Evolutionary conservation across 2,888 invertebrate species (phyloP).

Genomic region (Andrena bucephala): DNA sequence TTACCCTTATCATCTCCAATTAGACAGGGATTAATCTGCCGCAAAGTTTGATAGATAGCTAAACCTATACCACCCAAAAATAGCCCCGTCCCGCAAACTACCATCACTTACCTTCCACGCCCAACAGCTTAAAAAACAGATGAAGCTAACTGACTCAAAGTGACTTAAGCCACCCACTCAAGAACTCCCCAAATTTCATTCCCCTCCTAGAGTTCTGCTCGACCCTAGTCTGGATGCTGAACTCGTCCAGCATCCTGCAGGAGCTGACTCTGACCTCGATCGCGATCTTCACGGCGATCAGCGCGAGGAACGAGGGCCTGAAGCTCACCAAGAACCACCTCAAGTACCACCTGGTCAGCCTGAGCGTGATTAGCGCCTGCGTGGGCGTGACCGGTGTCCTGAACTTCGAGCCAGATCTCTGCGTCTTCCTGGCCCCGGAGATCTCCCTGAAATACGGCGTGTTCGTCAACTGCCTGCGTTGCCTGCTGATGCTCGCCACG

Average conservation of each 20-base stretch:
- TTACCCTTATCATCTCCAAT: too few relatives aligned
- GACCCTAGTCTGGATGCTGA: conserved; percentile 85
- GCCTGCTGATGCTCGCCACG: conserved; percentile 74
- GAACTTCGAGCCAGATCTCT: conserved; percentile 81
- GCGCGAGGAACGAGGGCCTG: conserved; percentile 75
- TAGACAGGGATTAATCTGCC: too few relatives aligned
- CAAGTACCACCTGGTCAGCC: conserved; percentile 85
- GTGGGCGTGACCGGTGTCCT: conserved; percentile 86
- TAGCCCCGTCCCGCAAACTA: too few relatives aligned
- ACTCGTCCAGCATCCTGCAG: conserved; percentile 85
- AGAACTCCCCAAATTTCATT: background rate
- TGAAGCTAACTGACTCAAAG: too few relatives aligned
- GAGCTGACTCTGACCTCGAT: conserved; percentile 85
- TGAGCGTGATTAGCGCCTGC: conserved; percentile 85
- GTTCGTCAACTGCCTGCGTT: conserved; percentile 79
- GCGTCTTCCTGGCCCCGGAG: conserved; percentile 81
- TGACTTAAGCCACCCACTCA: background rate
- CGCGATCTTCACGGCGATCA: conserved; percentile 81
- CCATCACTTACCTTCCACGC: too few relatives aligned
- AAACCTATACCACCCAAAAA: too few relatives aligned
- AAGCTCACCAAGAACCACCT: conserved; percentile 83
- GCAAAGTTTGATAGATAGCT: too few relatives aligned
- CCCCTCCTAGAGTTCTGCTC: conserved; percentile 82
- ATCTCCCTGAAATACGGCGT: conserved; percentile 81
- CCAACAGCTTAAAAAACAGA: too few relatives aligned